Evolutionary conservation across 2,797 vertebrate genomes (phyloP).

Genomic region (Threskiornis aethiopicus): DNA sequence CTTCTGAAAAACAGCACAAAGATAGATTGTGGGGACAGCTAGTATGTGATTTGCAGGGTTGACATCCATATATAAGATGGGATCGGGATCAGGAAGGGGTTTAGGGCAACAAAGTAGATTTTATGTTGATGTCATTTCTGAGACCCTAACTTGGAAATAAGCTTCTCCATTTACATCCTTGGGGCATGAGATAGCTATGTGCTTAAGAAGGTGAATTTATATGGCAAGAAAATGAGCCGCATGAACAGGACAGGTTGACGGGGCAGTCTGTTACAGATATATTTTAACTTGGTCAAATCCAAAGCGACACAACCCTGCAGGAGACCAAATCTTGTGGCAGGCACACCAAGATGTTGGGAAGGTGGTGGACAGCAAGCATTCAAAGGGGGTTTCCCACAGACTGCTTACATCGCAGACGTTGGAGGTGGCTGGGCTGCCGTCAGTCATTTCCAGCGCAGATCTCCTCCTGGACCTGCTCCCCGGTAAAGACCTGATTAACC

Average conservation of each 20-base stretch:
- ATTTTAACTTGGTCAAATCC: background rate
- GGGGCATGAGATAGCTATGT: background rate
- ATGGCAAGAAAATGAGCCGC: background rate
- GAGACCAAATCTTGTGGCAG: background rate
- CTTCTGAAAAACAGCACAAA: background rate
- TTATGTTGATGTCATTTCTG: background rate
- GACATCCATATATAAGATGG: background rate
- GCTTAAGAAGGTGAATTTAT: background rate
- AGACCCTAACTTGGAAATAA: background rate
- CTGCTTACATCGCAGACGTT: accelerated
- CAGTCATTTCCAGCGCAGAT: accelerated
- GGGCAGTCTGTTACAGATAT: background rate
- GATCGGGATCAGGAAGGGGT: accelerated
- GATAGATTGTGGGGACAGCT: background rate
- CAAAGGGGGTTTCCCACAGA: background rate
- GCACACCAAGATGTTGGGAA: background rate
- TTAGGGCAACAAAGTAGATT: background rate
- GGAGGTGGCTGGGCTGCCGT: accelerated
- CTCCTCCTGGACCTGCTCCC: background rate
- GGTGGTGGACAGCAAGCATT: background rate
- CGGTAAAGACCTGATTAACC: background rate
- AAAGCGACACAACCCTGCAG: background rate
- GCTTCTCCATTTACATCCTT: background rate
- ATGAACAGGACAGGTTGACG: background rate
- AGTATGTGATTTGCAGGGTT: background rate